Percentiles rank a stretch among this genome's conserved stretches.
Conservation (phyloP, 2,113 vertebrate genomes). For the Sphaerodactylus townsendi region DNA sequence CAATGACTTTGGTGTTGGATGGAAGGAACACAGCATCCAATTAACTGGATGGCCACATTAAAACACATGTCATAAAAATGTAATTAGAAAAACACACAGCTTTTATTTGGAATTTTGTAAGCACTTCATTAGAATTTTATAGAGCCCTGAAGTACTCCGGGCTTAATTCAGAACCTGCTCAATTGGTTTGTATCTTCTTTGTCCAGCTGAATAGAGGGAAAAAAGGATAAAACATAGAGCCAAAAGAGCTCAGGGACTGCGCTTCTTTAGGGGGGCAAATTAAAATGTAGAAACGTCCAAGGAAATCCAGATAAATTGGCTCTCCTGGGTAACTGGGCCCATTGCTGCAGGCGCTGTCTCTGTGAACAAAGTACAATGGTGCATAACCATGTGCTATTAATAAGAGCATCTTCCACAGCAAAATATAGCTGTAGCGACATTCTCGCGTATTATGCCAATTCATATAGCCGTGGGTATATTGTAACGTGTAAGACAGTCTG, state of each 20-base stretch:
- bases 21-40: not conserved
- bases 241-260: not conserved
- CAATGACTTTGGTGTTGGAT: not conserved
- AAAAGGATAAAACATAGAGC: not conserved
- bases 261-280: not conserved
- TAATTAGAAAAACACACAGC: slow-evolving; percentile 19
- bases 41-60: not conserved
- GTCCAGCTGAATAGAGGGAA: not conserved
- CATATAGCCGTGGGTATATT: not conserved
- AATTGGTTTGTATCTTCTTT: slow-evolving; percentile 2
- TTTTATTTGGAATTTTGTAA: slow-evolving; percentile 22
- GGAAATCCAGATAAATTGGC: slow-evolving; percentile 34
- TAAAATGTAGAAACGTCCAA: slow-evolving; percentile 7
- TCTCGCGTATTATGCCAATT: slow-evolving; percentile 23
- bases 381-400: slow-evolving; percentile 32
- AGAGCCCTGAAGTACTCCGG: not conserved
- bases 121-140: slow-evolving; percentile 23
- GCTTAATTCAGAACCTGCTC: not conserved
- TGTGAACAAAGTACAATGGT: slow-evolving; percentile 35
- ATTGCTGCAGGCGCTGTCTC: not conserved
- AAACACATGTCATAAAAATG: slow-evolving; percentile 15
- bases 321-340: not conserved
- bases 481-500: slow-evolving; percentile 4
- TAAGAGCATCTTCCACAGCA: slow-evolving; percentile 15
- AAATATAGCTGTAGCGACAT: not conserved